A percentile compares a stretch with the other conserved stretches of the same genome.
Conservation (phyloP, 2,797 vertebrate species). For the Rallus crepitans region DNA sequence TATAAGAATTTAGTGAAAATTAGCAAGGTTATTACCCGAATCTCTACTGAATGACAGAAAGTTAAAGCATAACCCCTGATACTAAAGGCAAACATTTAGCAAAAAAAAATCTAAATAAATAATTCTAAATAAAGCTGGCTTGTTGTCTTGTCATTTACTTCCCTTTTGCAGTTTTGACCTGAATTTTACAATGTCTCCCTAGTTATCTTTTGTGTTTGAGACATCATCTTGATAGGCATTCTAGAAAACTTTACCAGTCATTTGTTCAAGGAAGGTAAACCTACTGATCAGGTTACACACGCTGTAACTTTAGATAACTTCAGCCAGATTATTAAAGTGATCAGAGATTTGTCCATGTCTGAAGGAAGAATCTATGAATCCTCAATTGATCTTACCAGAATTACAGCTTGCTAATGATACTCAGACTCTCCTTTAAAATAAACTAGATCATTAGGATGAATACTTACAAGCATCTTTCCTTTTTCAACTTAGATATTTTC, state of each 20-base stretch:
- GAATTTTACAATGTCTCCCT: neutral
- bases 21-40: neutral
- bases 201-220: neutral
- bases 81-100: neutral
- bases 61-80: neutral
- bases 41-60: neutral
- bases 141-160: neutral
- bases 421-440: neutral
- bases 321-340: neutral
- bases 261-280: neutral
- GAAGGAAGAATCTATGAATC: neutral
- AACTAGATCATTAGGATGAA: neutral
- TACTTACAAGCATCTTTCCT: slow-evolving; percentile 95
- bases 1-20: neutral
- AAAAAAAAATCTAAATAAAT: too few relatives aligned
- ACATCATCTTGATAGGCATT: neutral
- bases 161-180: neutral
- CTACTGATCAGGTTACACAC: neutral
- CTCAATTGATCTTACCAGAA: neutral
- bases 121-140: neutral
- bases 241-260: neutral
- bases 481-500: slow-evolving; percentile 94
- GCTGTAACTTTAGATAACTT: neutral
- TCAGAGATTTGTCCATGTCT: neutral
- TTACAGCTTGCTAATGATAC: neutral